A percentile compares a stretch with the other conserved stretches of the same genome.
Conservation (phyloP, 2,113 vertebrate genomes). For the Blennius ocellaris region DNA sequence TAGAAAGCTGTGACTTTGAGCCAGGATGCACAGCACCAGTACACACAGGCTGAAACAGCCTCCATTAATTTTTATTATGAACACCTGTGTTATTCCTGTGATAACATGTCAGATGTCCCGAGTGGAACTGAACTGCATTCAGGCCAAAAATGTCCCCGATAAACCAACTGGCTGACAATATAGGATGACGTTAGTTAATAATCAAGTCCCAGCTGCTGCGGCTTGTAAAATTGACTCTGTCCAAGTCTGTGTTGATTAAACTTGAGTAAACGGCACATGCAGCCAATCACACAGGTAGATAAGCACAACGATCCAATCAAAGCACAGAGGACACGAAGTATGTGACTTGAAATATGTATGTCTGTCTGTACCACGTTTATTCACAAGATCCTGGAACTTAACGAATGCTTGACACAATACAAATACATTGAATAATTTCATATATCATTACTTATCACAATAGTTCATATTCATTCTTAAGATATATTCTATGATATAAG, state of each 20-base stretch:
- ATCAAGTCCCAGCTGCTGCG: slow-evolving; percentile 14
- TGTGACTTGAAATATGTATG: too few species aligned
- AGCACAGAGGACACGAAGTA: too few species aligned
- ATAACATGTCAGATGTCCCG: background rate
- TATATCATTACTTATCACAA: too few species aligned
- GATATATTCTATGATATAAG: too few species aligned
- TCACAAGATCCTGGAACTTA: too few species aligned
- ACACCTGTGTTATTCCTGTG: slow-evolving; percentile 3
- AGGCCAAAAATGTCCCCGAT: background rate
- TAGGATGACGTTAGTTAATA: background rate
- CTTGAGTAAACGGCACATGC: background rate
- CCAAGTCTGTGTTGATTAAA: slow-evolving; percentile 11
- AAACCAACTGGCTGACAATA: slow-evolving; percentile 2
- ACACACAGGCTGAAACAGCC: slow-evolving; percentile 1
- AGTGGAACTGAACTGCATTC: background rate
- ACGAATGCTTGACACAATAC: too few species aligned
- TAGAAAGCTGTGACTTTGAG: background rate
- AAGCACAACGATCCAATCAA: background rate
- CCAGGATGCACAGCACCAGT: background rate
- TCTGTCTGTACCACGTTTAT: too few species aligned
- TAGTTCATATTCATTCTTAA: too few species aligned
- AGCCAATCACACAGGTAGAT: background rate
- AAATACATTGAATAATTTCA: too few species aligned
- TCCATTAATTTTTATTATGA: slow-evolving; percentile 6
- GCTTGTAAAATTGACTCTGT: slow-evolving; percentile 7